Conservation (phyloP, 2,888 invertebrate genomes). For the Blomia tropicalis region DNA sequence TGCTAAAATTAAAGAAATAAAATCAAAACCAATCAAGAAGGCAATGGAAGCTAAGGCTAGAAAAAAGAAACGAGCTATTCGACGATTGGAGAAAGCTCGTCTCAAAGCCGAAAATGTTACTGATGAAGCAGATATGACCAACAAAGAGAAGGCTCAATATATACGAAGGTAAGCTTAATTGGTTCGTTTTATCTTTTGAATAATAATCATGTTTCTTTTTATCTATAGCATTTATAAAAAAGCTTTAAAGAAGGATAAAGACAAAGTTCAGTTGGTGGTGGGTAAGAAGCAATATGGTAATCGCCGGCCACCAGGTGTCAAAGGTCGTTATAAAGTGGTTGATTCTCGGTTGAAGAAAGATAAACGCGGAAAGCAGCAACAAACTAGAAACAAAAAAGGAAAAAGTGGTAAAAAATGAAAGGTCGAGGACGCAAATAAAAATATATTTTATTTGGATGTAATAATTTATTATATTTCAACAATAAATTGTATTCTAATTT, state of each 20-base stretch:
- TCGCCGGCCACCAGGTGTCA: constrained; percentile 66
- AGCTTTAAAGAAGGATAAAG: constrained; percentile 61
- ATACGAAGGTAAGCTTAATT: constrained; percentile 53
- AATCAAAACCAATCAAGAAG: constrained; percentile 90
- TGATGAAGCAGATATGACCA: constrained; percentile 74
- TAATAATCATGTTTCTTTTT: constrained; percentile 10
- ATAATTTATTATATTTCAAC: neutral
- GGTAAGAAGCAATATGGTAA: constrained; percentile 71
- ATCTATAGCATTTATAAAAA: constrained; percentile 66
- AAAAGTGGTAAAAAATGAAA: neutral
- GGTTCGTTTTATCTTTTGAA: constrained; percentile 17
- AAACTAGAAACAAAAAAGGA: neutral
- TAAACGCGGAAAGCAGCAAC: constrained; percentile 30
- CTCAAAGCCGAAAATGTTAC: constrained; percentile 87
- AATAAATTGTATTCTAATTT: neutral
- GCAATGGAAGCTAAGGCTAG: constrained; percentile 93
- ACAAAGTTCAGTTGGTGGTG: constrained; percentile 80
- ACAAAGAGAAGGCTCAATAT: constrained; percentile 78
- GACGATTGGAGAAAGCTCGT: constrained; percentile 75
- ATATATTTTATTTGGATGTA: neutral
- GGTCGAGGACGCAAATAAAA: constrained; percentile 6
- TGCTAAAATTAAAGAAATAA: constrained; percentile 55
- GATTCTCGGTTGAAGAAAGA: constrained; percentile 94
- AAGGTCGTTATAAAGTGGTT: constrained; percentile 83
- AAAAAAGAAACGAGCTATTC: constrained; percentile 68